Evolutionary conservation across 2,888 invertebrate species (phyloP).

Genomic region (Achlya flavicornis): DNA sequence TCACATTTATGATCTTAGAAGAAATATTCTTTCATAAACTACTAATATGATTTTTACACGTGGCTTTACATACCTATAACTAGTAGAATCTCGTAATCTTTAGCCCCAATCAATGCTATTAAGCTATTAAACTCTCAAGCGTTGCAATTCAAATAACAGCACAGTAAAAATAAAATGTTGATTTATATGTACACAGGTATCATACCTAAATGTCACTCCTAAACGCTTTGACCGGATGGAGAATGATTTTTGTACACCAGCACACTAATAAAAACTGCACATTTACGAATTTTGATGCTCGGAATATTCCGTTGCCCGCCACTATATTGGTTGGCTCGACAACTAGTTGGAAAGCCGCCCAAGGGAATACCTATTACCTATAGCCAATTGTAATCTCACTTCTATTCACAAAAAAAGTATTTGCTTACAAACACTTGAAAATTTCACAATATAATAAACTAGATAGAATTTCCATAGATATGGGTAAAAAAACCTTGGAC

Average conservation of each 20-base stretch:
- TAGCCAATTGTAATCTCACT: conserved; percentile 21
- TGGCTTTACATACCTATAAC: not conserved
- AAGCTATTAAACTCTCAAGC: not conserved
- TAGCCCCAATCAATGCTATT: not conserved
- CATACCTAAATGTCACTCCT: not conserved
- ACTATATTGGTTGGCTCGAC: conserved; percentile 25
- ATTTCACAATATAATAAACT: too few relatives aligned
- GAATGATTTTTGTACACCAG: not conserved
- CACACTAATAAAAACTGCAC: not conserved
- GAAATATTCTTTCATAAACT: not conserved
- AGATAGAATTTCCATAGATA: too few relatives aligned
- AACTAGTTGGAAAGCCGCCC: conserved; percentile 31
- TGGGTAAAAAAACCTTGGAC: too few relatives aligned
- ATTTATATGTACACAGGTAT: not conserved
- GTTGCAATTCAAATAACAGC: not conserved
- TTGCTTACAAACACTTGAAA: too few relatives aligned
- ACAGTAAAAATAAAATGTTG: not conserved
- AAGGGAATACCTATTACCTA: conserved; percentile 16
- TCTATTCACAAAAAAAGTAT: not conserved
- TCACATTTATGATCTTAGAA: not conserved
- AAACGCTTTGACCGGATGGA: not conserved
- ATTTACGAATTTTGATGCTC: not conserved
- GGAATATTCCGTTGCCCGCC: conserved; percentile 9
- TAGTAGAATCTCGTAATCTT: not conserved
- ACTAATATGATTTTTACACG: not conserved